Percentiles rank a stretch among this genome's conserved stretches.
These are phyloP conservation scores for Polypedilum pembai DNA, from an alignment of 1,140 invertebrate genomes.

Conservation along the genomic window DNA sequence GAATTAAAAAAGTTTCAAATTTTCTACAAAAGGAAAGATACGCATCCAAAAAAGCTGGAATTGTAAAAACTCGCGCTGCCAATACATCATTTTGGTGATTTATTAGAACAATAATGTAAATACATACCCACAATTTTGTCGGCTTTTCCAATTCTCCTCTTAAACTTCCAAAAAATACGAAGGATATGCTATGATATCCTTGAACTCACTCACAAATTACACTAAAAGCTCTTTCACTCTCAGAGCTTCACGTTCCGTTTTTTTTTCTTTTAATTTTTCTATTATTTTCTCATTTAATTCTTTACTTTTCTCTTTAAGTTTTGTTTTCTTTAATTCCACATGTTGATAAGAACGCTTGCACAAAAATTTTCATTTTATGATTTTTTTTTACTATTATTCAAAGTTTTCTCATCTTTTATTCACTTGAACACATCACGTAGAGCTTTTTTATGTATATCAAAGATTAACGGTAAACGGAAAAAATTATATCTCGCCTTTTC, in stretches of 20 bases:
- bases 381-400: not conserved
- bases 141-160: constrained; percentile 23
- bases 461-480: not conserved
- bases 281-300: not conserved
- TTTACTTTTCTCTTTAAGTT: not conserved
- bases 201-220: not conserved
- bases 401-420: not conserved
- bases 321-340: not conserved
- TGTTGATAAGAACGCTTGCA: not conserved
- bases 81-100: not conserved
- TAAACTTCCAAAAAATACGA: not conserved
- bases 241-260: not conserved
- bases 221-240: not conserved
- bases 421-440: constrained; percentile 16
- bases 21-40: no score
- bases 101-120: not conserved
- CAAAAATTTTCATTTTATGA: not conserved
- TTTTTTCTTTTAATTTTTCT: not conserved
- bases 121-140: constrained; percentile 26
- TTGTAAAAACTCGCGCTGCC: no score
- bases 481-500: not conserved
- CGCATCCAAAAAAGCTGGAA: no score
- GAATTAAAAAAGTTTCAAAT: no score
- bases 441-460: not conserved
- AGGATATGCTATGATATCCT: not conserved